phyloP scores from a whole-genome alignment of 1,140 invertebrate genomes.

The Drosophila kepulauana region DNA sequence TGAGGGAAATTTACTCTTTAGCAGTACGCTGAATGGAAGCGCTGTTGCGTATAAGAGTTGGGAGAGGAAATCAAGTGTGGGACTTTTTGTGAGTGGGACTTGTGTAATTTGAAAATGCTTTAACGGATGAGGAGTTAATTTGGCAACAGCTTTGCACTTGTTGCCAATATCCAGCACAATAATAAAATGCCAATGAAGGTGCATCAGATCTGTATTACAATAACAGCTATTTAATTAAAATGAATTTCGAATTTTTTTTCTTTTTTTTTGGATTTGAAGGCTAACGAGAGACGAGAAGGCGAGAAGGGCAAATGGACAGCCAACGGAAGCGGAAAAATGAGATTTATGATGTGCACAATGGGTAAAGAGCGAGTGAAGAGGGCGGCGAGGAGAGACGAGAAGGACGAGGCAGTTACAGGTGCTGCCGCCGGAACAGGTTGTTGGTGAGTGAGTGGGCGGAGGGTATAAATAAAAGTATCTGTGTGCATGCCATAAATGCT shows the following conservation, averaged over 20 bases:
- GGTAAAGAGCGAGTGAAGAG: neutral
- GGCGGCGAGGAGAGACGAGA: conserved; percentile 7
- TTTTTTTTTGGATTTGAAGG: neutral
- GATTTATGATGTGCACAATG: conserved; percentile 80
- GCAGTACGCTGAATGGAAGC: conserved; percentile 41
- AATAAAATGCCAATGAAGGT: neutral
- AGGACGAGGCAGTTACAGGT: conserved; percentile 26
- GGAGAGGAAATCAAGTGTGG: neutral
- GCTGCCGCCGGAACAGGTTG: conserved; percentile 32
- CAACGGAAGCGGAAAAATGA: conserved; percentile 80
- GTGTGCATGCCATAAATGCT: conserved; percentile 77
- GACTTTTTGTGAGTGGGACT: conserved; percentile 12
- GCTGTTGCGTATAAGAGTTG: conserved; percentile 60
- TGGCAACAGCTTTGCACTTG: conserved; percentile 48
- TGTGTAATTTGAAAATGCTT: conserved; percentile 42
- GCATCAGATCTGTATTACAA: neutral
- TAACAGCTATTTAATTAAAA: conserved; percentile 42
- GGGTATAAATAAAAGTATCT: conserved; percentile 66
- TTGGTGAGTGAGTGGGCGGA: neutral
- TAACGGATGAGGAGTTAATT: conserved; percentile 41
- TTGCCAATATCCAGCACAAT: conserved; percentile 35
- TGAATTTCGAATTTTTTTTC: conserved; percentile 13
- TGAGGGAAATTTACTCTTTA: conserved; percentile 59
- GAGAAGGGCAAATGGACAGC: conserved; percentile 53
- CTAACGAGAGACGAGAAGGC: neutral